Evolutionary conservation across 2,113 vertebrate species (phyloP).

Genomic region (Tamias sibiricus): DNA sequence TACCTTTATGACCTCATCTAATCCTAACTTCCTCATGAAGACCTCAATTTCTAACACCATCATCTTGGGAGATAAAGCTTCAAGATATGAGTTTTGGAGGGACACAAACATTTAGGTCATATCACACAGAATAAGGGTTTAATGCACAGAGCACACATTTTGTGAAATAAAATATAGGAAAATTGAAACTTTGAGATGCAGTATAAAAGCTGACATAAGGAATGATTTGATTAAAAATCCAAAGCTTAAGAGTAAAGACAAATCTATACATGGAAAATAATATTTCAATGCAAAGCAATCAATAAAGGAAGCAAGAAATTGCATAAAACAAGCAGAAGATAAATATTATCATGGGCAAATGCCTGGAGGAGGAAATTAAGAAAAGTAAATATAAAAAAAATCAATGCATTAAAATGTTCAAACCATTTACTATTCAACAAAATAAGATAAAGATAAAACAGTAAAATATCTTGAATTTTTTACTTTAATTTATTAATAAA

Average conservation of each 20-base stretch:
- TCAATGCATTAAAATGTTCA: neutral
- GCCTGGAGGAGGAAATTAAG: neutral
- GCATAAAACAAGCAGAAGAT: neutral
- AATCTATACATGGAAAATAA: neutral
- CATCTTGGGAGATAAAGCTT: neutral
- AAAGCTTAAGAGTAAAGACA: neutral
- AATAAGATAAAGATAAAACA: neutral
- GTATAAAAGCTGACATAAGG: neutral
- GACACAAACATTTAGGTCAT: neutral
- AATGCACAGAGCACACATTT: neutral
- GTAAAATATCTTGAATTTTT: neutral
- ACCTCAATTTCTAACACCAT: neutral
- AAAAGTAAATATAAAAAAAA: neutral
- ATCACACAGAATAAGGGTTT: neutral
- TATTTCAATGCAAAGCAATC: neutral
- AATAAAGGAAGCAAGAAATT: neutral
- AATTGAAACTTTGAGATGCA: neutral
- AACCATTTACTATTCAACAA: neutral
- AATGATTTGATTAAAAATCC: neutral
- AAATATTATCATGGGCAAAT: neutral
- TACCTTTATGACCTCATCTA: neutral
- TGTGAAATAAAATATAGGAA: neutral
- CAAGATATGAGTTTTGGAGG: neutral
- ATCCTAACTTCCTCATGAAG: neutral
- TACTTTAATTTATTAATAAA: neutral